Base-by-base conservation (phyloP, 2,797 vertebrate species). In the Phalanger gymnotis region DNA sequence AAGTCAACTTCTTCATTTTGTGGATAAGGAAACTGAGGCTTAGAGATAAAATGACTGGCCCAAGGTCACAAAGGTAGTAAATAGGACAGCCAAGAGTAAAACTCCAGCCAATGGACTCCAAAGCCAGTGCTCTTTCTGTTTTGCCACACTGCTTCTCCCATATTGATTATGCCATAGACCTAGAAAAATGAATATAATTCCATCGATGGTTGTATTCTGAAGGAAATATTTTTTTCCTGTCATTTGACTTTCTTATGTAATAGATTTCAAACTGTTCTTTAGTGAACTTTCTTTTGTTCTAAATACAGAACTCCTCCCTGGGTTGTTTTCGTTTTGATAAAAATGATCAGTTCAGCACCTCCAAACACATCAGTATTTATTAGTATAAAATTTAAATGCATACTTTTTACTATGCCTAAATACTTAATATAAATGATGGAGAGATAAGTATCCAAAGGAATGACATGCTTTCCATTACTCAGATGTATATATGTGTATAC, bases 241-340 rank as follows among this genome's bases (percentile, higher is more conserved):
- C 96, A 89, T 94, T 94, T 0, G 73, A 19, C 58, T 90, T 5
- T 93, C 90, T 91, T 96, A 40, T 94, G 51, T n/a, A 92, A 93
- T 56, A 97, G 95, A 94, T 5, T 93, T 91, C 40, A 54, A 95
- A 93, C 81, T 16, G 25, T 95, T 95, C 55, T 93, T 87, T 92
- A 31, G 0, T 94, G 51, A 54, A 54, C 5, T 94, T 93, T 94
- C 81, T 58, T 27, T 73, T 73, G 54, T 94, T 95, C 96, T 94
- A 81, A 93, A n/a, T 92, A 90, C 5, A 91, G 51, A 93, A 90
- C 34, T 89, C 94, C 92, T 90, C 57, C 28, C 5, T 28, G 58
- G 81, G 89, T 92, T 94, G 51, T 95, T 97, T 97, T 92, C 53
- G 94, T 94, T 93, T 92, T 91, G 90, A 52, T 57, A 93, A 96